Percentiles rank a stretch among this genome's conserved stretches.
Evolutionary conservation across 2,888 invertebrate species (phyloP).

Genomic region (Scelioninae gen. 1): DNA sequence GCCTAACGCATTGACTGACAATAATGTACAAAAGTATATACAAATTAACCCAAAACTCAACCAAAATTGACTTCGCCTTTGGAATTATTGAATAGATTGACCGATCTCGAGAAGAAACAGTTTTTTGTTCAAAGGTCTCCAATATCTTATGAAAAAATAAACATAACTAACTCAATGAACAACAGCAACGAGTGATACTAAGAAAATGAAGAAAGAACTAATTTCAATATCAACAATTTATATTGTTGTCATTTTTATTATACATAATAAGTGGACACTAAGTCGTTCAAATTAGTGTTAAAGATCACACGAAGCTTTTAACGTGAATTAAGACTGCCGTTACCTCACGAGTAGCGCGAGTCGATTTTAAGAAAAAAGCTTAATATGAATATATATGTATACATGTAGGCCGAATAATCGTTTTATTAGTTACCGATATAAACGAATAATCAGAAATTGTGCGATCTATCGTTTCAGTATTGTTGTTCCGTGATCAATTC

Average conservation of each 20-base stretch:
- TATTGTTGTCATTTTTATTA: slow-evolving; percentile 64
- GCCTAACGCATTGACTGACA: slow-evolving; percentile 42
- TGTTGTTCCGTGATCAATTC: slow-evolving; percentile 17
- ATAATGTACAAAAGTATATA: slow-evolving; percentile 41
- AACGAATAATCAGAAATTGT: slow-evolving; percentile 1
- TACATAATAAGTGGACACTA: slow-evolving; percentile 57
- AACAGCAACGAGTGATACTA: slow-evolving; percentile 52
- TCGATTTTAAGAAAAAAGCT: slow-evolving; percentile 60
- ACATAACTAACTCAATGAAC: slow-evolving; percentile 43
- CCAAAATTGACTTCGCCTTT: slow-evolving; percentile 1
- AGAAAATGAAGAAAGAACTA: slow-evolving; percentile 34
- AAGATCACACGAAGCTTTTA: slow-evolving; percentile 66
- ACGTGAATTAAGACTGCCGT: slow-evolving; percentile 62
- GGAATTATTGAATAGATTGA: background rate
- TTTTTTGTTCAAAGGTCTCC: slow-evolving; percentile 57
- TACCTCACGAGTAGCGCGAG: slow-evolving; percentile 49
- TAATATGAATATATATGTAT: slow-evolving; percentile 54
- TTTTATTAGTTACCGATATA: no score
- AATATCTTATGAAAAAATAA: slow-evolving; percentile 22
- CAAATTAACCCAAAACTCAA: slow-evolving; percentile 7
- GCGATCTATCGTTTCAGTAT: slow-evolving; percentile 30
- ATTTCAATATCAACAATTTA: slow-evolving; percentile 58
- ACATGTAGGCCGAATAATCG: slow-evolving; percentile 44
- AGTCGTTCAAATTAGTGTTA: slow-evolving; percentile 62
- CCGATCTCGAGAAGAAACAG: slow-evolving; percentile 9